Conservation (phyloP, 2,888 invertebrate species). For the Xanthia icteritia region DNA sequence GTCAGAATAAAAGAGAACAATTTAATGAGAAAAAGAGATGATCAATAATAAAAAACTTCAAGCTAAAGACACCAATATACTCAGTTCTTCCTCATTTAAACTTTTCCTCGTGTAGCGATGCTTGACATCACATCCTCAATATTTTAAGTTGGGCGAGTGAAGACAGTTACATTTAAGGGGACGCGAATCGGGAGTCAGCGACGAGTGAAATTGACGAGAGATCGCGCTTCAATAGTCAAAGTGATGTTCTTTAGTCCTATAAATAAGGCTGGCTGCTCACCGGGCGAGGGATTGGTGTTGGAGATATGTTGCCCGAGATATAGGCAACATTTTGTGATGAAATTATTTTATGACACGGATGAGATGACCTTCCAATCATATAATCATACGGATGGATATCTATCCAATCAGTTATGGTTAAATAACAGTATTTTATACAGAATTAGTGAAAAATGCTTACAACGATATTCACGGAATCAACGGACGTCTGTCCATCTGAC, state of each 20-base stretch:
- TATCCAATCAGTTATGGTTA: background rate
- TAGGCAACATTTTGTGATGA: background rate
- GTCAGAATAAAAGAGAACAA: background rate
- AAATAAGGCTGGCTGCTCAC: constrained; percentile 11
- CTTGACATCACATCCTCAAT: constrained; percentile 4
- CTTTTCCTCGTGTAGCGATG: background rate
- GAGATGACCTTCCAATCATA: background rate
- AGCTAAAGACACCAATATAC: background rate
- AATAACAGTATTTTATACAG: background rate
- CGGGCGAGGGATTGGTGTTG: background rate
- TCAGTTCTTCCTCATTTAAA: background rate
- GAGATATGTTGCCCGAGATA: background rate
- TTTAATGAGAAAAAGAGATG: background rate
- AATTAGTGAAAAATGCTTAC: background rate
- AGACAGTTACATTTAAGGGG: constrained; percentile 23
- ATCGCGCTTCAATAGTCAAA: constrained; percentile 46
- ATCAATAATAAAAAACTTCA: background rate
- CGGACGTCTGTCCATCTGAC: background rate
- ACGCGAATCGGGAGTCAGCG: constrained; percentile 36
- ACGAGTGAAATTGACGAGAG: constrained; percentile 56
- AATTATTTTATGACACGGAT: background rate
- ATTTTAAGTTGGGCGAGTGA: constrained; percentile 26
- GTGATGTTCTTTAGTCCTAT: constrained; percentile 29
- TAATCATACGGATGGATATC: background rate
- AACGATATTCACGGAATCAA: background rate